Percentiles rank a stretch among this genome's conserved stretches.
Conservation (phyloP, 2,113 vertebrate genomes). For the Phainopepla nitens region DNA sequence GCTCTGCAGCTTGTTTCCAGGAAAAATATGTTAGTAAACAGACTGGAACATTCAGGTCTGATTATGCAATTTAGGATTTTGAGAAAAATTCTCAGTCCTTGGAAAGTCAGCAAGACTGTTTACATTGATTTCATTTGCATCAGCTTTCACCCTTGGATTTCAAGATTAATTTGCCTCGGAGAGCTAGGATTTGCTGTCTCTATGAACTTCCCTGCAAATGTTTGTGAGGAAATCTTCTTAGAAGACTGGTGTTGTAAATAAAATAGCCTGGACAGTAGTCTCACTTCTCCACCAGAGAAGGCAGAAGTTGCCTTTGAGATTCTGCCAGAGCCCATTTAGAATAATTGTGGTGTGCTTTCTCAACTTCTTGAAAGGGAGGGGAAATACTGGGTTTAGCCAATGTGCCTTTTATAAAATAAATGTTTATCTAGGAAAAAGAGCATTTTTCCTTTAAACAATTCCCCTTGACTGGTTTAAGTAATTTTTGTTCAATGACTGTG, state of each 20-base stretch:
- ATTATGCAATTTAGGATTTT: neutral
- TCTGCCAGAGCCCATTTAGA: neutral
- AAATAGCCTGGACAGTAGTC: neutral
- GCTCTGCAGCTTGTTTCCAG: neutral
- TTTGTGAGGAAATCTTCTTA: conserved; percentile 3
- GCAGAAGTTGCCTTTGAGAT: neutral
- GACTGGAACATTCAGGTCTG: neutral
- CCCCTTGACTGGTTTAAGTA: neutral
- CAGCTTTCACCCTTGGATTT: neutral
- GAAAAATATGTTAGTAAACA: neutral
- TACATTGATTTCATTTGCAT: neutral
- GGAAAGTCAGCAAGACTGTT: neutral
- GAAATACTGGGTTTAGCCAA: neutral
- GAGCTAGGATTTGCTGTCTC: neutral
- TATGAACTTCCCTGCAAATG: neutral
- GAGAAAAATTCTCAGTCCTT: neutral
- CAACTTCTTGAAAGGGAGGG: neutral
- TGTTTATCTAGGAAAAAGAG: neutral
- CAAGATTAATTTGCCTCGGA: neutral
- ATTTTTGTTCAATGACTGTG: neutral
- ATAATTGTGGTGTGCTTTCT: neutral
- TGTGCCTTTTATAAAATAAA: neutral
- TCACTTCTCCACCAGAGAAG: neutral
- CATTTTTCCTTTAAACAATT: neutral
- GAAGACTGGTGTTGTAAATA: neutral